phyloP scores from a whole-genome alignment of 2,113 vertebrate species.

The Penelope pileata region DNA sequence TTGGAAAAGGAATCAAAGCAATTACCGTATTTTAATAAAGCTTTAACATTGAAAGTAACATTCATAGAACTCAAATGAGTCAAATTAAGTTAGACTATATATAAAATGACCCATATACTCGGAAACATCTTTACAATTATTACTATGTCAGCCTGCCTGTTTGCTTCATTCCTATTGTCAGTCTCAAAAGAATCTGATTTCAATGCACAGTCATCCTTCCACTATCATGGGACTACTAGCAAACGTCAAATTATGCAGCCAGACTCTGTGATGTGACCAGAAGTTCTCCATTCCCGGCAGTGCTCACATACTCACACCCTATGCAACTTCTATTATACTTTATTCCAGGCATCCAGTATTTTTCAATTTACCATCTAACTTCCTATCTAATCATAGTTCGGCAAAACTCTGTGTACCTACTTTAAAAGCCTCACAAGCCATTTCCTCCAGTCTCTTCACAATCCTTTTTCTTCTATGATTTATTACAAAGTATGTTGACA shows the following conservation, averaged over 20 bases:
- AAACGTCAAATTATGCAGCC: fast-evolving
- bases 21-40: neutral
- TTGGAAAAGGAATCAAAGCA: neutral
- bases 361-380: neutral
- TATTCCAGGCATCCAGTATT: neutral
- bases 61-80: neutral
- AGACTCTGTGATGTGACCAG: neutral
- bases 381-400: neutral
- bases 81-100: neutral
- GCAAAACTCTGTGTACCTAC: neutral
- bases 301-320: neutral
- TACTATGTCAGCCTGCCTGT: neutral
- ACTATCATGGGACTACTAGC: neutral
- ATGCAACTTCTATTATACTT: neutral
- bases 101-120: neutral
- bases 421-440: neutral
- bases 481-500: neutral
- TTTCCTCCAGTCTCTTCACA: neutral
- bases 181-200: neutral
- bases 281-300: neutral
- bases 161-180: neutral
- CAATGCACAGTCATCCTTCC: neutral
- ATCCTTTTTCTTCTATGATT: neutral
- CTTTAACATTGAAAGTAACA: neutral
- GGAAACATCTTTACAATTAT: neutral